Conservation (phyloP, 2,888 invertebrate species). For the Criorhina ranunculi region DNA sequence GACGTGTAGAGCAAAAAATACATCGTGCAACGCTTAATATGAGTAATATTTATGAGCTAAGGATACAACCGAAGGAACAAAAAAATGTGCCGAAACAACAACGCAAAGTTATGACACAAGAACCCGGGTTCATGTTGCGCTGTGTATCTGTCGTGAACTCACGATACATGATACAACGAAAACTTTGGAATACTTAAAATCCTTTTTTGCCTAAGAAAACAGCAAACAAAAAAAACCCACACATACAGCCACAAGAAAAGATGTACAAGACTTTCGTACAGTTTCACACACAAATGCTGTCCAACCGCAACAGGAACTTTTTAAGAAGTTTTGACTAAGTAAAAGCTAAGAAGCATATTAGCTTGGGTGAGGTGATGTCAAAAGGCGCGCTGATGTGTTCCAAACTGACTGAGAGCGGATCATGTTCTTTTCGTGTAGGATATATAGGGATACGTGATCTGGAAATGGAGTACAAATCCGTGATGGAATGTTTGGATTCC, state of each 20-base stretch:
- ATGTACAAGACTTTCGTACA: slow-evolving; percentile 29
- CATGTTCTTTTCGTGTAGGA: slow-evolving; percentile 11
- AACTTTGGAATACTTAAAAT: slow-evolving; percentile 70
- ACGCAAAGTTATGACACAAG: slow-evolving; percentile 65
- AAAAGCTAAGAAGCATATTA: slow-evolving; percentile 54
- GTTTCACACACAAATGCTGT: slow-evolving; percentile 57
- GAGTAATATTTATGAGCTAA: slow-evolving; percentile 44
- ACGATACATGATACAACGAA: slow-evolving; percentile 66
- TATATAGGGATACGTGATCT: slow-evolving; percentile 25
- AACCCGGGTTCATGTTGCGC: slow-evolving; percentile 40
- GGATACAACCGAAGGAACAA: slow-evolving; percentile 19
- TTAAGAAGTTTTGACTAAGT: slow-evolving; percentile 56
- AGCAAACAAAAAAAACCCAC: neutral
- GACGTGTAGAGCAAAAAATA: slow-evolving; percentile 9
- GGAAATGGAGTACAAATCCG: slow-evolving; percentile 32
- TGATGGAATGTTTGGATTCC: slow-evolving; percentile 4
- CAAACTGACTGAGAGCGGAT: slow-evolving; percentile 9
- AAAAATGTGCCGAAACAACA: slow-evolving; percentile 34
- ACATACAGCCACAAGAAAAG: neutral
- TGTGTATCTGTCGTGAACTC: slow-evolving; percentile 65
- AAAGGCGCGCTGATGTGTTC: slow-evolving; percentile 28
- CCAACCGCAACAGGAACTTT: slow-evolving; percentile 52
- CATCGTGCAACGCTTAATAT: slow-evolving; percentile 53
- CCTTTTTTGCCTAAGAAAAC: slow-evolving; percentile 39
- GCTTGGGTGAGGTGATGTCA: slow-evolving; percentile 41